A percentile compares a stretch with the other conserved stretches of the same genome.
Conservation (phyloP, 1,140 invertebrate genomes). For the Drosophila ercepeae region DNA sequence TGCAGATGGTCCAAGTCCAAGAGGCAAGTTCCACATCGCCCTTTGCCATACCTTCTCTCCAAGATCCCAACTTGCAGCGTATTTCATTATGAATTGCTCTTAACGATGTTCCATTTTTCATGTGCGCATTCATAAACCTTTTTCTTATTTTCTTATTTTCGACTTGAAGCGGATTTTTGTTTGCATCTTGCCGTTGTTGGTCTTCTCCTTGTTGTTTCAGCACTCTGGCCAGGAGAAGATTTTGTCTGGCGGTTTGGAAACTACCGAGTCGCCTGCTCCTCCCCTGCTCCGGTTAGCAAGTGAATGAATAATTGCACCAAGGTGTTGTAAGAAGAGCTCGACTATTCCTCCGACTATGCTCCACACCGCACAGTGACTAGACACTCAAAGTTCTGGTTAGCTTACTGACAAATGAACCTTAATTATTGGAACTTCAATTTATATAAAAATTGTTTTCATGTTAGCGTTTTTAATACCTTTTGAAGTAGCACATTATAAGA, state of each 20-base stretch:
- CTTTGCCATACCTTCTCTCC: background rate
- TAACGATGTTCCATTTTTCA: slow-evolving; percentile 83
- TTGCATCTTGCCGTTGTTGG: slow-evolving; percentile 36
- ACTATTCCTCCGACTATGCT: background rate
- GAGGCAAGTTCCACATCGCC: slow-evolving; percentile 4
- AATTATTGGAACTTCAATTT: too few species aligned
- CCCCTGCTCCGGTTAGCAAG: slow-evolving; percentile 29
- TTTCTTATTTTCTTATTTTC: slow-evolving; percentile 71
- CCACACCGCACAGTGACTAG: slow-evolving; percentile 4
- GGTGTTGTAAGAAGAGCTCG: slow-evolving; percentile 58
- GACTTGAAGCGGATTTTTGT: slow-evolving; percentile 57
- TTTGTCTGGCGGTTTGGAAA: slow-evolving; percentile 24
- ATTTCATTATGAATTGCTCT: slow-evolving; percentile 84
- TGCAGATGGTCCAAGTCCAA: slow-evolving; percentile 31
- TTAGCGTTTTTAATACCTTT: too few species aligned
- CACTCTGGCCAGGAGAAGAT: slow-evolving; percentile 22
- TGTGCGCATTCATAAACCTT: slow-evolving; percentile 81
- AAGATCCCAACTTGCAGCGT: slow-evolving; percentile 30
- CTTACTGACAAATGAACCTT: too few species aligned
- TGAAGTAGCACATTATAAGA: too few species aligned
- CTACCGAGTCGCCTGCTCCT: background rate
- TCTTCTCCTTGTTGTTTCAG: slow-evolving; percentile 4
- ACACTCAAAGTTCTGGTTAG: too few species aligned
- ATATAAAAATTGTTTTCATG: too few species aligned
- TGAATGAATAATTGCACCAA: slow-evolving; percentile 71